Evolutionary conservation across 2,888 invertebrate species (phyloP), one percentile per base, ranked within the genome.

Genomic region (Tridacna crocea): DNA sequence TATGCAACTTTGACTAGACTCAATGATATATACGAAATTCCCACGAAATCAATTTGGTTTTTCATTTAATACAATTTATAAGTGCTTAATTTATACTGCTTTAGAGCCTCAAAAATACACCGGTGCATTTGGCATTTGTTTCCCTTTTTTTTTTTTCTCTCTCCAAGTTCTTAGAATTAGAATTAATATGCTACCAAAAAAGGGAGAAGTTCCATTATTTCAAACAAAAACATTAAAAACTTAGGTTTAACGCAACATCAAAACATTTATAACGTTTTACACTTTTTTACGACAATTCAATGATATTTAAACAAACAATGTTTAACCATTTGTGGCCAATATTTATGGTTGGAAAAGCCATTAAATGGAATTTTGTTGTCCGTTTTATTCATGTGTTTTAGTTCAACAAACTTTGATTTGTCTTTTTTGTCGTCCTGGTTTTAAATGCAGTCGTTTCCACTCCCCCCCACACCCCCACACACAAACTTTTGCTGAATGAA

Each of bases 241-340:
- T 55, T 36, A 36, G 8, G 55, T 55, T 55, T 1, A 55, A 36
- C 63, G 47, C 47, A 63, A 80, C 75, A 79, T 83, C 60, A 83
- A 83, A 83, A 79, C 63, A 22, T 11, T 58, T 70, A 19, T 27
- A 36, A 47, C 65, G 75, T 51, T 80, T 75, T 80, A 63, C 17
- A 75, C 51, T 66, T 60, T 79, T 83, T 79, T 77, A 72, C 36
- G 79, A 51, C 47, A 51, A 75, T 70, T 70, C 77, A 77, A 83
- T 77, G 80, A 77, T 83, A 77, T 75, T 79, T 75, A 83, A 80
- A 80, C 75, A 80, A 80, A 83, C 74, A 78, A 75, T 55, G 55
- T 19, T 19, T 15, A 55, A 55, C 55, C 55, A 55, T 55, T 55
- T 55, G 55, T 55, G 55, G 55, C 55, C 55, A 55, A 10, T 55